phyloP scores from a whole-genome alignment of 2,888 invertebrate species.

The Diarsia mendica region DNA sequence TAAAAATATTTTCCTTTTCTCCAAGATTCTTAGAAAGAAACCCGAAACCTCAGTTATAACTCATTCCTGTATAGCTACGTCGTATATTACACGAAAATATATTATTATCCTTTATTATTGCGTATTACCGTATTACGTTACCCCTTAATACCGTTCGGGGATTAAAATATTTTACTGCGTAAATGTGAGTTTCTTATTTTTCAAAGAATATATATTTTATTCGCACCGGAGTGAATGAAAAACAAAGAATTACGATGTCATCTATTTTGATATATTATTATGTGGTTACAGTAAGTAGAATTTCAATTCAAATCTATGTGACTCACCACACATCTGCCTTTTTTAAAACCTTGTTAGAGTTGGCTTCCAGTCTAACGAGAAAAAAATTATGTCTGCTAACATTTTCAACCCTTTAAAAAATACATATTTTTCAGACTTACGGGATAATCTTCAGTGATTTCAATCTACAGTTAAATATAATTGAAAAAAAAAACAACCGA shows the following conservation, averaged over 20 bases:
- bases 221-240: neutral
- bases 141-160: slow-evolving; percentile 15
- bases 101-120: slow-evolving; percentile 37
- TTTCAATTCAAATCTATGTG: neutral
- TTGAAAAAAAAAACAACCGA: no score
- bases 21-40: slow-evolving; percentile 2
- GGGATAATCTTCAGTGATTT: no score
- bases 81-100: slow-evolving; percentile 36
- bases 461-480: no score
- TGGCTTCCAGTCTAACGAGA: neutral
- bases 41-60: slow-evolving; percentile 11
- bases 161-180: slow-evolving; percentile 34
- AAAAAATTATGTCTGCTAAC: no score
- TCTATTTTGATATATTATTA: neutral
- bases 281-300: no score
- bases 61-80: slow-evolving; percentile 7
- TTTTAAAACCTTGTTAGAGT: neutral
- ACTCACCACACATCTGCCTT: neutral
- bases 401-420: no score
- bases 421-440: no score
- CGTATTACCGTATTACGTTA: slow-evolving; percentile 32
- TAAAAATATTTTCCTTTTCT: neutral
- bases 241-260: neutral
- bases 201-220: neutral
- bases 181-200: slow-evolving; percentile 4